Evolutionary conservation across 2,888 invertebrate species (phyloP), one percentile per base, ranked within the genome.

Genomic region (Cataglyphis cursor): DNA sequence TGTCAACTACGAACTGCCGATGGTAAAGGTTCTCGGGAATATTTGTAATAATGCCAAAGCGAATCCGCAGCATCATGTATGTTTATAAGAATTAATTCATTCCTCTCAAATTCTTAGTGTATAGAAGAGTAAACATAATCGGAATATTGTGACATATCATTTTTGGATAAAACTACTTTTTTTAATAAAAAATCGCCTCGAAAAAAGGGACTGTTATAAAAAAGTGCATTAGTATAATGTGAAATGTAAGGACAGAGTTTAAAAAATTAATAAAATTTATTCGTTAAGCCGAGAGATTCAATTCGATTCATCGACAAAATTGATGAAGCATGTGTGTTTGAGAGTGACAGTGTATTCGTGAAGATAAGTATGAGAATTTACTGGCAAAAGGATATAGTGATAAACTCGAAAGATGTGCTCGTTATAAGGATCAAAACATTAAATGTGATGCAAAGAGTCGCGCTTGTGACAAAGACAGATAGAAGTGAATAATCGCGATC

Each of bases 1-100:
- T 93, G 93, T 93, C 92, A 93, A 93, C 93, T 93, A 91, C 91
- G 91, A 92, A 92, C 91, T 89, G 87, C 87, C 89, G 88, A 89
- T 88, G 90, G 89, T 91, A 89, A 89, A 90, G 89, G 87, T 88
- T 86, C 83, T 80, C 66, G 59, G 86, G 61, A 57, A 72, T 51
- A 81, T 51, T 82, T 89, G 84, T 85, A 85, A 72, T 70, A 57
- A 64, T n/a, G 15, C 38, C 38, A n/a, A 15, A 41, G 10, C 73
- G 31, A 68, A n/a, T 35, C 6, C 21, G 54, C 31, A 54, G 38
- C 15, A 4, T 59, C 21, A 21, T 72, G 72, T 28, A 41, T 35
- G 44, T 72, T 59, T 1, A 59, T 21, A 24, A 10, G 4, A 31
- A 44, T 1, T 12, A 12, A 78, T 4, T 54, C 12, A 21, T 6